Evolutionary conservation across 2,888 invertebrate genomes (phyloP).

Genomic region (Noctua pronuba): DNA sequence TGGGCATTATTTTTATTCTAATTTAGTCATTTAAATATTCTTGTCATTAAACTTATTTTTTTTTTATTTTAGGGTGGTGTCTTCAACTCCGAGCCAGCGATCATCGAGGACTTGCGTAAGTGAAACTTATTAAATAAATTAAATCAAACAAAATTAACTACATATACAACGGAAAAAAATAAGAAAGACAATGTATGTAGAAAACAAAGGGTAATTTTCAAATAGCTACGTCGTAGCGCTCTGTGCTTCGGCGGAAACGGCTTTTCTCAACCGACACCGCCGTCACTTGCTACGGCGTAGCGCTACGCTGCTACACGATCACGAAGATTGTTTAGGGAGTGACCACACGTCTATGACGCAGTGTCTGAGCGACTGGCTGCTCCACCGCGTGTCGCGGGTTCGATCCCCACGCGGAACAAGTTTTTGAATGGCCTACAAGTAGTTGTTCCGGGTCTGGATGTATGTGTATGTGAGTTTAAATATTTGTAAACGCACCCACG

Average conservation of each 20-base stretch:
- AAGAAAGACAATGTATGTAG: neutral
- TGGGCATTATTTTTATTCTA: neutral
- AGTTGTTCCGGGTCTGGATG: neutral
- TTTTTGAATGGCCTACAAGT: neutral
- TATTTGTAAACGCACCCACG: neutral
- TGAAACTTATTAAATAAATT: neutral
- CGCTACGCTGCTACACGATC: conserved; percentile 10
- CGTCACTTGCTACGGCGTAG: conserved; percentile 21
- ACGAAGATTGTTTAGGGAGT: neutral
- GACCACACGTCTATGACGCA: neutral
- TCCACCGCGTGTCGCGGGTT: neutral
- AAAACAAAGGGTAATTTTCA: neutral
- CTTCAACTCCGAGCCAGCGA: conserved; percentile 38
- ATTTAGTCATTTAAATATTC: neutral
- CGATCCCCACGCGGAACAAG: neutral
- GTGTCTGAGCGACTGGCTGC: neutral
- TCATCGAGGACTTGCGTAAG: conserved; percentile 64
- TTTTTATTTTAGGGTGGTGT: conserved; percentile 52
- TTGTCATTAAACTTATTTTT: neutral
- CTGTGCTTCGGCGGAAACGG: neutral
- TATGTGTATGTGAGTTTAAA: neutral
- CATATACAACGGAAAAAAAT: neutral
- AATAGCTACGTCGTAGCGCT: conserved; percentile 17
- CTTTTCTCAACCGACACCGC: neutral
- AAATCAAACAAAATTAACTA: neutral